Evolutionary conservation across 2,888 invertebrate species (phyloP), one percentile per base, ranked within the genome.

Genomic region (Marasmarcha lunaedactyla): DNA sequence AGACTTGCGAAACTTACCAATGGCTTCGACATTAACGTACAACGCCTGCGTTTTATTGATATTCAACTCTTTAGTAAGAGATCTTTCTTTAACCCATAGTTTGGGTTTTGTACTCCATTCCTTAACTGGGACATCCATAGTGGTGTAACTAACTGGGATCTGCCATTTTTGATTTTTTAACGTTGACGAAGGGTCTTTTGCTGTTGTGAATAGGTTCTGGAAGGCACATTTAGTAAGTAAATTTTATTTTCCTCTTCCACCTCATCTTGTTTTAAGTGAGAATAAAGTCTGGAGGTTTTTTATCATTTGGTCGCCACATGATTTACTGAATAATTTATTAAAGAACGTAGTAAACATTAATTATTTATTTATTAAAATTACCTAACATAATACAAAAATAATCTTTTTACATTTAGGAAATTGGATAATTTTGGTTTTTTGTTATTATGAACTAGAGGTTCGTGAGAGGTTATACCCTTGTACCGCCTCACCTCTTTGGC

Each of bases 21-120:
- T 83, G 55, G 86, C 85, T 20, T 84, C 79, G 1, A 89, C 71
- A 51, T 90, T 90, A 41, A 89, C 85, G 36, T 90, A 83, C 1
- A 90, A 53, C 1, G 78, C 66, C 72, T 89, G 87, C 0, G 73
- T 69, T 1, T 59, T 58, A 27, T 68, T 68, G n/a, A 70, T 36
- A 0, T 58, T 46, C 1, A 63, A 2, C 0, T 46, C 37, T 7
- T 60, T 44, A 0, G 52, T 46, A 2, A 46, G 37, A 1, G 54
- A 40, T 6, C 65, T 50, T 0, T 55, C 52, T 4, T 55, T 65
- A 5, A 84, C 59, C 81, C 81, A 84, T 4, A 65, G 46, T 39
- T 53, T 60, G 0, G 79, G 76, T 11, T 47, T 46, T 0, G 72
- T 59, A 34, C 47, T 55, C 68, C 69, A 60, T 2, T 51, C 36